Evolutionary conservation across 1,140 invertebrate species (phyloP).

Genomic region (Capitella teleta): DNA sequence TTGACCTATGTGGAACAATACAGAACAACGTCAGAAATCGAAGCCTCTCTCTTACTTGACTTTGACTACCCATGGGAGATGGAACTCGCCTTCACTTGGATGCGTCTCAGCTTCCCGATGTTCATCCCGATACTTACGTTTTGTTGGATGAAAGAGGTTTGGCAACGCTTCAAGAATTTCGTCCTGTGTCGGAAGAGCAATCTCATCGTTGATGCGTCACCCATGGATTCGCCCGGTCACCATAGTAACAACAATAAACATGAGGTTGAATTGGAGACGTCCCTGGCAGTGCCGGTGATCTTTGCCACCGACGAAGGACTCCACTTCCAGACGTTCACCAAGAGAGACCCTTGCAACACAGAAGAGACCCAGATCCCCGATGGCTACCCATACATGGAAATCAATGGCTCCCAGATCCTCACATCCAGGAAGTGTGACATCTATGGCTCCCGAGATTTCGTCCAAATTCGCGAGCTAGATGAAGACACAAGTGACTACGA

Average conservation of each 20-base stretch:
- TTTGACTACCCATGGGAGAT: slow-evolving; percentile 20
- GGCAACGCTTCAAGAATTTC: slow-evolving; percentile 27
- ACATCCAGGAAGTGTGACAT: slow-evolving; percentile 29
- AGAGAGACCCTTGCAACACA: slow-evolving; percentile 6
- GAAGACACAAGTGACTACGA: slow-evolving; percentile 36
- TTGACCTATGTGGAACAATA: slow-evolving; percentile 23
- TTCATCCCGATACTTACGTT: slow-evolving; percentile 25
- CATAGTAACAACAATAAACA: background rate
- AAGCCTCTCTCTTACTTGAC: slow-evolving; percentile 4
- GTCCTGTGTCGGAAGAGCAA: slow-evolving; percentile 30
- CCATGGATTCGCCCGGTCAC: background rate
- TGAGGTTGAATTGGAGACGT: background rate
- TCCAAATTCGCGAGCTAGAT: slow-evolving; percentile 8
- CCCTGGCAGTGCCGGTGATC: slow-evolving; percentile 28
- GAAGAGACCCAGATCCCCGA: background rate
- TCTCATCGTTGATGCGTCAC: slow-evolving; percentile 15
- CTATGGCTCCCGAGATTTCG: slow-evolving; percentile 19
- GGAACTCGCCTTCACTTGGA: slow-evolving; percentile 24
- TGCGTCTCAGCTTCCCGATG: slow-evolving; percentile 25
- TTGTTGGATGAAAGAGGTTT: slow-evolving; percentile 26
- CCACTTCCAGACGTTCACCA: slow-evolving; percentile 22
- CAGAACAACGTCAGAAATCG: slow-evolving; percentile 16
- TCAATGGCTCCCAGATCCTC: slow-evolving; percentile 7
- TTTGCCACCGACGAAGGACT: slow-evolving; percentile 37
- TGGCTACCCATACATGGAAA: slow-evolving; percentile 7